phyloP scores from a whole-genome alignment of 2,797 vertebrate species.

The Tarsius wallacei region DNA sequence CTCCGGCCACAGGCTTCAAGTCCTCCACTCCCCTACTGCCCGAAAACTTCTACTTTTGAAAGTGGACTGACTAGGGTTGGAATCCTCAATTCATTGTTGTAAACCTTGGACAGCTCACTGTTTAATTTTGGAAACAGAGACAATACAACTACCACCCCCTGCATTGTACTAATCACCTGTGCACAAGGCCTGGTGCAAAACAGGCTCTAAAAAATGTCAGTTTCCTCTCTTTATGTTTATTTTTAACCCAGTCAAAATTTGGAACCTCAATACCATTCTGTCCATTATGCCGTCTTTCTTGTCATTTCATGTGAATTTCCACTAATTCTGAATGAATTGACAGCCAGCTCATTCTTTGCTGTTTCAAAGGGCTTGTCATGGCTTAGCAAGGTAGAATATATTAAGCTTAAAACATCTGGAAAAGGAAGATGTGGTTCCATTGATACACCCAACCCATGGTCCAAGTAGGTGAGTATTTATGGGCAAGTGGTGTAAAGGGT shows the following conservation, averaged over 20 bases:
- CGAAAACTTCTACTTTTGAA: neutral
- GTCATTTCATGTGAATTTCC: neutral
- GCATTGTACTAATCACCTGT: neutral
- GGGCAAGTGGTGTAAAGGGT: fast-evolving
- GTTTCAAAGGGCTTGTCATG: neutral
- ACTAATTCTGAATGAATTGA: neutral
- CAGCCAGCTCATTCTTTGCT: neutral
- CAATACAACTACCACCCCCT: too few relatives aligned
- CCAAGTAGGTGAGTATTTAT: neutral
- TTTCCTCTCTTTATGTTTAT: neutral
- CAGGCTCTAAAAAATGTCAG: neutral
- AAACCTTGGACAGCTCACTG: neutral
- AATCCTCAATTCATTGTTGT: neutral
- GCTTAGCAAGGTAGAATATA: neutral
- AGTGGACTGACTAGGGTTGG: neutral
- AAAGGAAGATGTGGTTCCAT: neutral
- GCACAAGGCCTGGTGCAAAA: too few relatives aligned
- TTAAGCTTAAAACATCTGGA: neutral
- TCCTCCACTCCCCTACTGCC: too few relatives aligned
- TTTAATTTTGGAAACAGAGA: neutral
- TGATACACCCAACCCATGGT: neutral
- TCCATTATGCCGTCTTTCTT: neutral
- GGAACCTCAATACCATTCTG: neutral
- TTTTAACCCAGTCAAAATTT: neutral
- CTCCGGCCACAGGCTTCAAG: neutral